Conservation (phyloP, 1,140 invertebrate species). For the Tigriopus japonicus region DNA sequence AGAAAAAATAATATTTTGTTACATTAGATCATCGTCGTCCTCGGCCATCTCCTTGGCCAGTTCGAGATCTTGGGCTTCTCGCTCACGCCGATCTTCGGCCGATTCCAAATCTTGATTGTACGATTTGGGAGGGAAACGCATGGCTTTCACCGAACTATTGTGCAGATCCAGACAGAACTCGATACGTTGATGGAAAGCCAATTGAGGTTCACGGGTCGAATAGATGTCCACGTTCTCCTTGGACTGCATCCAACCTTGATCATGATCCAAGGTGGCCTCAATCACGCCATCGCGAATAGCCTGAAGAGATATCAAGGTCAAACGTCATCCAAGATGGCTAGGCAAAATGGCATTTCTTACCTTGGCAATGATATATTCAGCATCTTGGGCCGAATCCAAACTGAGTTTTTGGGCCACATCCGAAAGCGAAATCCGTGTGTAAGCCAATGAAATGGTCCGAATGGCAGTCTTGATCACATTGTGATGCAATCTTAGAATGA, state of each 20-base stretch:
- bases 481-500: conserved; percentile 81
- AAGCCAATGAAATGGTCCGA: conserved; percentile 84
- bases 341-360: no score
- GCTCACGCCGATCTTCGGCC: conserved; percentile 42
- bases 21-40: conserved; percentile 64
- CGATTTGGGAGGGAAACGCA: conserved; percentile 96
- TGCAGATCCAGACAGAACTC: conserved; percentile 93
- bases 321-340: no score
- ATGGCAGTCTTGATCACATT: conserved; percentile 99
- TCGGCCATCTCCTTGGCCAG: conserved; percentile 97
- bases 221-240: conserved; percentile 95
- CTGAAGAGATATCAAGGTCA: conserved; percentile 25
- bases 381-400: conserved; percentile 86
- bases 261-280: conserved; percentile 87
- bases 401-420: conserved; percentile 87
- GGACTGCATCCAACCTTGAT: conserved; percentile 87
- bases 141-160: conserved; percentile 92
- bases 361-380: conserved; percentile 97
- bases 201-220: conserved; percentile 83
- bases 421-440: conserved; percentile 81
- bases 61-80: conserved; percentile 49
- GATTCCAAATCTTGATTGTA: conserved; percentile 96
- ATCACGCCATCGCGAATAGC: conserved; percentile 98
- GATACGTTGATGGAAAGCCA: conserved; percentile 94
- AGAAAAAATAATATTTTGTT: background rate